Base-by-base conservation (phyloP, 2,888 invertebrate species). In the Ophraella communa region DNA sequence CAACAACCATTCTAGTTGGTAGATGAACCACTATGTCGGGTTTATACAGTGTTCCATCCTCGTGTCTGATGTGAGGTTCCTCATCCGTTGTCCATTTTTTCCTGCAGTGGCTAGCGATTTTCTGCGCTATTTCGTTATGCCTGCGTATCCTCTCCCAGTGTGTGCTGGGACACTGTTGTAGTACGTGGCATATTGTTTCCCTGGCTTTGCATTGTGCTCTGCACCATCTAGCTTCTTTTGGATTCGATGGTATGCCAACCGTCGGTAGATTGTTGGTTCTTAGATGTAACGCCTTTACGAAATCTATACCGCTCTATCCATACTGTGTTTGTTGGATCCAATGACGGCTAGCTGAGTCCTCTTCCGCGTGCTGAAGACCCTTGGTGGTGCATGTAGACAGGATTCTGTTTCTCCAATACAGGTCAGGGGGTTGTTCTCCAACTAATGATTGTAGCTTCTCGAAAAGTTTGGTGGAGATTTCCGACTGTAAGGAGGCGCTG, bases 21-120 rank as follows among this genome's bases (percentile, higher is more conserved):
- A n/a, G n/a, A n/a, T n/a, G n/a, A n/a, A n/a, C n/a, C n/a, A n/a
- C 59, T 10, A 69, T 35, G 23, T 71, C 70, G 1, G 76, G 74
- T 24, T 73, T 74, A 18, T 49, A 69, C 0, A 74, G 64, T 1
- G 21, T 30, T 1, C 74, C 75, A 21, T 74, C 70, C 1, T 8
- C 0, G 47, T 68, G 62, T 1, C 68, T 51, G 14, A 75, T 55
- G 23, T 68, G 64, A 0, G 73, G 74, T 59, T 75, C 75, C 11
- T 67, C 69, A 24, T 69, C 69, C 2, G 65, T 69, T 8, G 7
- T 5, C n/a, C 56, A 56, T 1, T 55, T 56, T 14, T 42, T 58
- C 7, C 14, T 11, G n/a, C 58, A 54, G 14, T 54, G 49, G 4
- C 33, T 39, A 10, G 65, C 62, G 10, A 67, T 20, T 17, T 47